Evolutionary conservation across 37 sponge, comb jelly and placozoan genomes (phyloP).

Genomic region (Ephydatia muelleri): DNA sequence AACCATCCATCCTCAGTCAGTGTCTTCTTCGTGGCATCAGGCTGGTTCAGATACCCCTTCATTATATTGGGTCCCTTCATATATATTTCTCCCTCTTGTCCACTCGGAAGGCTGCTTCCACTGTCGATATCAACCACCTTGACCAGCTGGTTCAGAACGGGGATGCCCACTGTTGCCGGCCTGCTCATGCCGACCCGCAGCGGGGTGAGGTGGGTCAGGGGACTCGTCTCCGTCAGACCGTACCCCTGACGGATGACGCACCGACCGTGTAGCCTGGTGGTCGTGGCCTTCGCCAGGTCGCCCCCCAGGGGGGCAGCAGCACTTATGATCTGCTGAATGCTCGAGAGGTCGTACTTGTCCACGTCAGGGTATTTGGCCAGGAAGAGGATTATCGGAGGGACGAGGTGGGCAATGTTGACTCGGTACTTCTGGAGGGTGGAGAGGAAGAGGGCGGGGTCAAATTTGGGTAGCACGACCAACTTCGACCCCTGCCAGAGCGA

Average conservation of each 20-base stretch:
- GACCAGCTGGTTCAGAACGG: slow-evolving; percentile 42
- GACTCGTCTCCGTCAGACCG: slow-evolving; percentile 85
- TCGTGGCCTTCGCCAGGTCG: slow-evolving; percentile 55
- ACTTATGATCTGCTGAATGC: slow-evolving; percentile 46
- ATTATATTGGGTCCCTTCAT: slow-evolving; percentile 84
- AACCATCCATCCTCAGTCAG: slow-evolving; percentile 85
- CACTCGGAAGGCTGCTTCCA: slow-evolving; percentile 28
- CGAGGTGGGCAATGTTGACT: slow-evolving; percentile 51
- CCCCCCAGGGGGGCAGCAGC: slow-evolving; percentile 90
- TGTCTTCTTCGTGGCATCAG: slow-evolving; percentile 57
- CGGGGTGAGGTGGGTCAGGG: slow-evolving; percentile 60
- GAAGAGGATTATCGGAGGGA: slow-evolving; percentile 84
- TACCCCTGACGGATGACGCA: slow-evolving; percentile 68
- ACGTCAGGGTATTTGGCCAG: slow-evolving; percentile 82
- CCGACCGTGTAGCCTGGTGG: slow-evolving; percentile 30
- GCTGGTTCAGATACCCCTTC: slow-evolving; percentile 87
- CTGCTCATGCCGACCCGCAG: not conserved
- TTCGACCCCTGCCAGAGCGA: slow-evolving; percentile 54
- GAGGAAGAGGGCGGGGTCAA: slow-evolving; percentile 76
- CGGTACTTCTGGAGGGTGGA: slow-evolving; percentile 47
- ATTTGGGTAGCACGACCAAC: slow-evolving; percentile 64
- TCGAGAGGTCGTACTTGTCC: slow-evolving; percentile 78
- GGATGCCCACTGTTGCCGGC: slow-evolving; percentile 64
- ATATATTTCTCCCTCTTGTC: slow-evolving; percentile 72
- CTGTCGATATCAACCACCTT: slow-evolving; percentile 67